Evolutionary conservation across 1,140 invertebrate species (phyloP), one percentile per base, ranked within the genome.

Genomic region (Carcinoscorpius rotundicauda): DNA sequence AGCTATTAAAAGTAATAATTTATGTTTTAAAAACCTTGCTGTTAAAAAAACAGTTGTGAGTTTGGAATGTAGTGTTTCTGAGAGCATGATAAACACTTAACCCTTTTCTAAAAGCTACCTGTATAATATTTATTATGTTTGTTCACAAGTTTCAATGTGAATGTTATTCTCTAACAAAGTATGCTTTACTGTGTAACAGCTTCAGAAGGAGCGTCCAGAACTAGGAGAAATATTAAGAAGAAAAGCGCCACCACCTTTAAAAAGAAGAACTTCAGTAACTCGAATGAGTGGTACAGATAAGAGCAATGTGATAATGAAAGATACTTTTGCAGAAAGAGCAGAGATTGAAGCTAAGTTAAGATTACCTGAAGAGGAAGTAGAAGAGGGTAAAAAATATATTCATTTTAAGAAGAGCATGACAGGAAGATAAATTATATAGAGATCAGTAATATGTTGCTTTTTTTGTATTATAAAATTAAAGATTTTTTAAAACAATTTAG

Each of bases 261-360:
- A 29, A 49, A 11, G 59, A 5, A 48, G 49, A 10, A 60, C 59
- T 6, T 60, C 59, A 2, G 11, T 60, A 9, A 60, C n/a, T 60
- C 59, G 59, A 29, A 48, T 49, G 11, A 49, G 5, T 5, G 10
- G 9, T 29, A 49, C 59, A 60, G 59, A 60, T 29, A 60, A 60
- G 59, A 60, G n/a, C 49, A 60, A 9, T 49, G 11, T 2, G 4
- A 10, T n/a, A 6, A 48, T 49, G 29, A 29, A 5, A 5, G 11
- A 29, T 6, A n/a, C 59, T 3, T 49, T 49, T 29, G 5, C 11
- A 5, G 29, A 48, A 60, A 48, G 49, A 60, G 59, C 59, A 8
- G 6, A 48, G 10, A 60, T 60, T 60, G 59, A 60, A 60, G 59
- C 53, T 8, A 68, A 68, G 50, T 52, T 58, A 55, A 6, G 53